Conservation (phyloP, 1,140 invertebrate species). For the Drosophila ambigua region DNA sequence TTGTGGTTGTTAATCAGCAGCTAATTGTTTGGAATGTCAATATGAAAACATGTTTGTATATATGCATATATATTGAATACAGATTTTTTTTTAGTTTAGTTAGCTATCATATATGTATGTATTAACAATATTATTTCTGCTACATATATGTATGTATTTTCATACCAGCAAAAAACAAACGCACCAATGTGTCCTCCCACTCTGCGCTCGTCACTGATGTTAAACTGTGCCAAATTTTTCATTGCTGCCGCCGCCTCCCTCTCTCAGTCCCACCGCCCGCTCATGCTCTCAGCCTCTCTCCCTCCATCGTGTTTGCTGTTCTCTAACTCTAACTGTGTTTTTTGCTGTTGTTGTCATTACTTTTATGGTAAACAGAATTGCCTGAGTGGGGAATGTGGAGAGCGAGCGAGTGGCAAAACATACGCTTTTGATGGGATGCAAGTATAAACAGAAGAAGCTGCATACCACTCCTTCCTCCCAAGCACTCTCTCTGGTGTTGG, state of each 20-base stretch:
- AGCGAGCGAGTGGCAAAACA: constrained; percentile 72
- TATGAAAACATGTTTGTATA: too few species aligned
- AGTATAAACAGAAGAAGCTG: constrained; percentile 38
- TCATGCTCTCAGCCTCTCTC: background rate
- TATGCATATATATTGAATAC: too few species aligned
- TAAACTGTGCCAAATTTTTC: constrained; percentile 32
- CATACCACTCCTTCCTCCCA: background rate
- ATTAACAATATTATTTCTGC: background rate
- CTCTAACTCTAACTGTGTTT: constrained; percentile 34
- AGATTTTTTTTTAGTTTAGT: background rate
- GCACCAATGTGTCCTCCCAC: background rate
- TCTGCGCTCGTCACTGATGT: constrained; percentile 7
- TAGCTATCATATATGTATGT: background rate
- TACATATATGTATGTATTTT: too few species aligned
- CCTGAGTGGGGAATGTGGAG: constrained; percentile 20
- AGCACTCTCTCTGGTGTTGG: background rate
- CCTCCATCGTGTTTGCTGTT: constrained; percentile 28
- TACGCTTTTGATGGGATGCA: constrained; percentile 43
- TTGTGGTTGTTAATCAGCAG: too few species aligned
- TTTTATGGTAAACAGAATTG: constrained; percentile 53
- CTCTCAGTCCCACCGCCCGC: too few species aligned
- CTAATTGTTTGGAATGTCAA: too few species aligned
- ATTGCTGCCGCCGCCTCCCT: background rate
- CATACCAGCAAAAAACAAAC: too few species aligned
- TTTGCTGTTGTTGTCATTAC: constrained; percentile 17